Conservation (phyloP, 2,888 invertebrate genomes). For the Digitonthophagus gazella region DNA sequence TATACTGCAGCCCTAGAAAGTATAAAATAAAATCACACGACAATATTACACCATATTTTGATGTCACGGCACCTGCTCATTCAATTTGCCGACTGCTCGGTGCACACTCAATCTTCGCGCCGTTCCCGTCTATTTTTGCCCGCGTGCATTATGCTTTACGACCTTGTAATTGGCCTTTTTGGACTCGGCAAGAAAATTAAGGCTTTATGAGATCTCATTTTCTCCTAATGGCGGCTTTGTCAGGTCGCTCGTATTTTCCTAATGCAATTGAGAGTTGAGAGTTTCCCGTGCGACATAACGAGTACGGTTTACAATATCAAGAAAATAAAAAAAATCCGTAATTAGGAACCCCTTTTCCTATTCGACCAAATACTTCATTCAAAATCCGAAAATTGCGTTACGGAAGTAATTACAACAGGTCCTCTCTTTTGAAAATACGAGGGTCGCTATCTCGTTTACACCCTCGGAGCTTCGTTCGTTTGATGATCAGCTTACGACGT, state of each 20-base stretch:
- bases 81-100: constrained; percentile 19
- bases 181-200: not conserved
- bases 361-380: not conserved
- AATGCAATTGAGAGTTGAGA: not conserved
- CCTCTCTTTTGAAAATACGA: no score
- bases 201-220: not conserved
- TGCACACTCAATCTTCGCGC: constrained; percentile 4
- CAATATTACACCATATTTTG: constrained; percentile 37
- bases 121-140: constrained; percentile 8
- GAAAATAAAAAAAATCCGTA: no score
- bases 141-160: not conserved
- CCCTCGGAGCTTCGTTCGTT: not conserved
- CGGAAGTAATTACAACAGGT: no score
- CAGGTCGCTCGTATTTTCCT: not conserved
- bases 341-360: not conserved
- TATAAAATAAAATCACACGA: constrained; percentile 39
- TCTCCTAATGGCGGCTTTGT: not conserved
- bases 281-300: not conserved
- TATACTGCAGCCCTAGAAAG: constrained; percentile 38
- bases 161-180: not conserved
- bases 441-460: not conserved
- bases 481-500: constrained; percentile 14
- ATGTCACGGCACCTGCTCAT: constrained; percentile 34
- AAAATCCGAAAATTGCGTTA: not conserved
- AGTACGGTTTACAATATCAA: not conserved